Evolutionary conservation across 1,140 invertebrate species (phyloP).

Genomic region (Zaprionus tsacasi): DNA sequence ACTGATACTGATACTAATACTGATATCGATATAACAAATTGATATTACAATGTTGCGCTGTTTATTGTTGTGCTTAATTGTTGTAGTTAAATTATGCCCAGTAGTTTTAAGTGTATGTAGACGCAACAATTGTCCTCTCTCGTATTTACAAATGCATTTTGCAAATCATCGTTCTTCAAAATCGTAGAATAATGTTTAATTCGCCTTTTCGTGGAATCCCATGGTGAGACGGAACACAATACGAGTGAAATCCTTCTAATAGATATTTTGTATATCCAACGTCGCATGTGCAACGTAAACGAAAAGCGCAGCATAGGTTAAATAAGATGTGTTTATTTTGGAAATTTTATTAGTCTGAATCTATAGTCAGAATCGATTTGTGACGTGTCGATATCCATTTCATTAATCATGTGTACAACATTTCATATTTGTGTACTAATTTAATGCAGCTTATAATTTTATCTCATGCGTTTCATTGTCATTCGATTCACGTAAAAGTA

Average conservation of each 20-base stretch:
- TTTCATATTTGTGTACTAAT: constrained; percentile 26
- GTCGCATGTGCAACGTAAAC: constrained; percentile 41
- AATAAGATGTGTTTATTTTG: constrained; percentile 50
- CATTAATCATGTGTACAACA: constrained; percentile 12
- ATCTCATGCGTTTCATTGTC: constrained; percentile 29
- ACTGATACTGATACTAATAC: constrained; percentile 69
- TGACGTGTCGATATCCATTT: constrained; percentile 38
- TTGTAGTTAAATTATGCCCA: constrained; percentile 33
- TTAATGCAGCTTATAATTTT: constrained; percentile 16
- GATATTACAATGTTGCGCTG: constrained; percentile 64
- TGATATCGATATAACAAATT: constrained; percentile 53
- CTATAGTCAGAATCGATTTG: constrained; percentile 31
- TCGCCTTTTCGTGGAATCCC: constrained; percentile 1
- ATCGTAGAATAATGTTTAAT: not conserved
- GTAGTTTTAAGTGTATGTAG: not conserved
- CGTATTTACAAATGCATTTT: constrained; percentile 11
- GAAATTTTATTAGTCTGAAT: constrained; percentile 45
- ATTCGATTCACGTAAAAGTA: constrained; percentile 28
- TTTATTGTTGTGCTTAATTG: constrained; percentile 56
- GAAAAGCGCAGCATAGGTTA: constrained; percentile 43
- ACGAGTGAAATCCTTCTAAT: constrained; percentile 1
- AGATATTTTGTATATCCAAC: constrained; percentile 23
- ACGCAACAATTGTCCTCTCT: constrained; percentile 17
- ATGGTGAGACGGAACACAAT: constrained; percentile 2
- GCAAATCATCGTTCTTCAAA: not conserved